Base-by-base conservation (phyloP, 92 coral and sea anemone species). In the Paramuricea clavata region DNA sequence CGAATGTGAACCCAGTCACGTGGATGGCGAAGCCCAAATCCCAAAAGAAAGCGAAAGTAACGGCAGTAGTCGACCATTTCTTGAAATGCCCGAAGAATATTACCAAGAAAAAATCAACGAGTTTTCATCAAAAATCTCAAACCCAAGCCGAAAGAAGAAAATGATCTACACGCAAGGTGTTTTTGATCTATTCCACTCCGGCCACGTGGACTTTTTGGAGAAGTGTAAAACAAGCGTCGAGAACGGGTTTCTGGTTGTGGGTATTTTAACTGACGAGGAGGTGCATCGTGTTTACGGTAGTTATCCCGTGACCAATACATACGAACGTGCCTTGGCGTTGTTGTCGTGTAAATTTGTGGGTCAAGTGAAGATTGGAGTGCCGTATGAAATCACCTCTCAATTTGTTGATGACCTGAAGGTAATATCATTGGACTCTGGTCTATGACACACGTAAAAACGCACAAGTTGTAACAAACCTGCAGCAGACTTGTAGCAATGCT, bases 161-260 rank as follows among this genome's bases (percentile, higher is more conserved):
- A 76, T 95, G 22, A 86, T 93, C 21, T 95, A 95, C 64, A 89
- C 95, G 2, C 95, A 97, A 49, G 98, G 98, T 59, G 98, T 97
- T 2, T 95, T 95, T 86, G 98, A 95, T 86, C 98, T 95, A n/a
- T 95, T 95, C 74, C 98, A 95, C 71, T 92, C 93, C 2, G 98
- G 98, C 12, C 86, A 94, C 78, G 84, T 95, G 61, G 98, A 93
- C 86, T 95, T 95, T 89, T 89, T 95, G 74, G 93, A 91, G 41
- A 92, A 93, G 27, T 97, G 98, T 78, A 94, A 94, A 71, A 81
- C 71, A 60, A 76, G 87, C 65, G 96, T 94, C 8, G 88, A 95
- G 56, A 89, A 95, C 81, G 92, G 6, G 56, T 49, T 10, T 54
- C 12, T 95, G 8, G 93, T 95, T 64, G 96, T 95, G 67, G 98